phyloP scores from a whole-genome alignment of 2,797 vertebrate species.

The Tympanoctomys barrerae region DNA sequence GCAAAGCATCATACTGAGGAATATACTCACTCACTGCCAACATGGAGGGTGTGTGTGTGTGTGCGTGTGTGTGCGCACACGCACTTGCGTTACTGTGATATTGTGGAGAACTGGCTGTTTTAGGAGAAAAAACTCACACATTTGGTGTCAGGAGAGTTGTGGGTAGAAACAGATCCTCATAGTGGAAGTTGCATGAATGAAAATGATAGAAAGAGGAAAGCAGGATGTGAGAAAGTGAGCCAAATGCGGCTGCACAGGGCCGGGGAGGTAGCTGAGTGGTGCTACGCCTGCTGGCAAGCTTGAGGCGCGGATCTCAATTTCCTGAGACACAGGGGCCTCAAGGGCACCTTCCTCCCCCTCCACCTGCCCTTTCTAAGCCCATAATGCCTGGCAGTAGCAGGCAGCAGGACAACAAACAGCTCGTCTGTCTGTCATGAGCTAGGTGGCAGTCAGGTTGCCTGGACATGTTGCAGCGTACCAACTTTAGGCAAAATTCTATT shows the following conservation, averaged over 20 bases:
- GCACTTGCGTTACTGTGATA: background rate
- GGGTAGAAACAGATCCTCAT: background rate
- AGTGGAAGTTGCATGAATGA: too few species aligned
- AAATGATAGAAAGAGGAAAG: background rate
- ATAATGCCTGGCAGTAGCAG: background rate
- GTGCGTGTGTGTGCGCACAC: background rate
- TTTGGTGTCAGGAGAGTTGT: background rate
- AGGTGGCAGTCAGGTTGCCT: background rate
- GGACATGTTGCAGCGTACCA: conserved; percentile 5
- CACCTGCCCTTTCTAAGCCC: background rate
- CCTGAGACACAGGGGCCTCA: background rate
- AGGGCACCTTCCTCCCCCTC: background rate
- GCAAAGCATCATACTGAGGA: background rate
- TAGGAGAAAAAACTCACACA: background rate
- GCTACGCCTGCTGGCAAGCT: too few species aligned
- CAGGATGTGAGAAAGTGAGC: background rate
- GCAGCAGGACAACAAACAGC: background rate
- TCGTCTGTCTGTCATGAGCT: background rate
- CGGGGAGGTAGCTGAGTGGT: too few species aligned
- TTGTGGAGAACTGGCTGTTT: background rate
- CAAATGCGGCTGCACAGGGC: background rate
- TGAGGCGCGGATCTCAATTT: too few species aligned
- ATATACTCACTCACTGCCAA: background rate
- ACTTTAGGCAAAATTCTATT: conserved; percentile 64
- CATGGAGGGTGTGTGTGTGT: background rate